A percentile compares a stretch with the other conserved stretches of the same genome.
phyloP scores from a whole-genome alignment of 2,113 vertebrate species.

The Dunckerocampus dactyliophorus region DNA sequence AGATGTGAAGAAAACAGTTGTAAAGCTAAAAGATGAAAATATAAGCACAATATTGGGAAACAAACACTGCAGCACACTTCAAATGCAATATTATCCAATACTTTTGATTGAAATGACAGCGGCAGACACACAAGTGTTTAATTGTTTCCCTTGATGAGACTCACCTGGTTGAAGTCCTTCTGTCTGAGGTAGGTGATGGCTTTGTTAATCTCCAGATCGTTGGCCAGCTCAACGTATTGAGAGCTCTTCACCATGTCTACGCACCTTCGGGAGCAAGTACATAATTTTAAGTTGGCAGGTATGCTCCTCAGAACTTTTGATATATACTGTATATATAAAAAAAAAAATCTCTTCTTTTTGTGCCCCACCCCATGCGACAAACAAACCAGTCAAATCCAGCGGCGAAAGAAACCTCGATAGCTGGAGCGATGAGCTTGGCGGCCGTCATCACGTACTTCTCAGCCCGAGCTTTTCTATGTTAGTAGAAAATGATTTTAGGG shows the following conservation, averaged over 20 bases:
- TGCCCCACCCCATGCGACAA: background rate
- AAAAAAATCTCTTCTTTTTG: too few species aligned
- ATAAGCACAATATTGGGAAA: background rate
- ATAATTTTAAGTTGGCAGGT: background rate
- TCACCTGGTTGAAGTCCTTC: constrained; percentile 92
- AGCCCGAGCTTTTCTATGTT: constrained; percentile 81
- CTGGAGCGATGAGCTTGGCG: constrained; percentile 93
- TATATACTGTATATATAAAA: too few species aligned
- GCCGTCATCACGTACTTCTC: constrained; percentile 97
- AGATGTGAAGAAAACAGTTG: constrained; percentile 6
- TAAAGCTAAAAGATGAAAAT: constrained; percentile 2
- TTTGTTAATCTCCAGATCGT: constrained; percentile 97
- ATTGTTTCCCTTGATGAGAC: background rate
- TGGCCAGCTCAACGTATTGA: constrained; percentile 91
- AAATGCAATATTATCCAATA: background rate
- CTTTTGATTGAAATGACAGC: background rate
- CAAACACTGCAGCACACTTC: background rate
- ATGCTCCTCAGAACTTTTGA: background rate
- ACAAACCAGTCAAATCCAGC: constrained; percentile 91
- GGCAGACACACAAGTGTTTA: background rate
- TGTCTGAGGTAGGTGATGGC: constrained; percentile 94
- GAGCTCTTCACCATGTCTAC: constrained; percentile 92
- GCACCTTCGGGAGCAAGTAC: constrained; percentile 74
- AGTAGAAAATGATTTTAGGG: background rate
- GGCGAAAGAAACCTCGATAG: constrained; percentile 88